These are phyloP conservation scores for Oxycera nigricornis DNA, from an alignment of 2,888 invertebrate genomes.

Conservation along the genomic window DNA sequence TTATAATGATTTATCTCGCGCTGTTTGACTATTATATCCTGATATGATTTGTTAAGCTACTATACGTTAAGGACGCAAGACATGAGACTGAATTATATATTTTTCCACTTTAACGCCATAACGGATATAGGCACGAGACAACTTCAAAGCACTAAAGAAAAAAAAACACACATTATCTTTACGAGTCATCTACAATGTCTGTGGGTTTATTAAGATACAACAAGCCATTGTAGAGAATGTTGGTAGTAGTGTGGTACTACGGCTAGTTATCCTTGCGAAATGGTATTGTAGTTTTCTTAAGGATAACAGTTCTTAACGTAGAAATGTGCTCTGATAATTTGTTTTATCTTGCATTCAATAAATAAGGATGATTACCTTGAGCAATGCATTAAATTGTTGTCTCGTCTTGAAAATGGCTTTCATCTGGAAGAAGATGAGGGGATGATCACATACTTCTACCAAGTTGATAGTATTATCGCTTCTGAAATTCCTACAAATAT, in stretches of 20 bases:
- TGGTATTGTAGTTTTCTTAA: neutral
- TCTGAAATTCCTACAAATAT: no score
- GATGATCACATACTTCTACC: no score
- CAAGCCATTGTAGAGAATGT: slow-evolving; percentile 9
- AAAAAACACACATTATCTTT: slow-evolving; percentile 31
- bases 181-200: slow-evolving; percentile 38
- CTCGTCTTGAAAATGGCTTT: neutral
- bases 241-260: neutral
- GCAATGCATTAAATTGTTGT: slow-evolving; percentile 18
- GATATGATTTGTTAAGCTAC: slow-evolving; percentile 40
- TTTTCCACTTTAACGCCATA: slow-evolving; percentile 41
- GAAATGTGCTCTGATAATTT: slow-evolving; percentile 20
- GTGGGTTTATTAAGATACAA: slow-evolving; percentile 36
- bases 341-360: slow-evolving; percentile 32
- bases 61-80: slow-evolving; percentile 26
- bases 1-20: slow-evolving; percentile 39
- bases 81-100: slow-evolving; percentile 40
- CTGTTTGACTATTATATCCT: slow-evolving; percentile 36
- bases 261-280: neutral
- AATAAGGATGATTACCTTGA: slow-evolving; percentile 38
- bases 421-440: no score
- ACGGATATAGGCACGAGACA: slow-evolving; percentile 25
- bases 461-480: no score
- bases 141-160: slow-evolving; percentile 4
- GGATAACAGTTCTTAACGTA: neutral